Conservation (phyloP, 1,140 invertebrate species). For the Drosophila paulistorum region DNA sequence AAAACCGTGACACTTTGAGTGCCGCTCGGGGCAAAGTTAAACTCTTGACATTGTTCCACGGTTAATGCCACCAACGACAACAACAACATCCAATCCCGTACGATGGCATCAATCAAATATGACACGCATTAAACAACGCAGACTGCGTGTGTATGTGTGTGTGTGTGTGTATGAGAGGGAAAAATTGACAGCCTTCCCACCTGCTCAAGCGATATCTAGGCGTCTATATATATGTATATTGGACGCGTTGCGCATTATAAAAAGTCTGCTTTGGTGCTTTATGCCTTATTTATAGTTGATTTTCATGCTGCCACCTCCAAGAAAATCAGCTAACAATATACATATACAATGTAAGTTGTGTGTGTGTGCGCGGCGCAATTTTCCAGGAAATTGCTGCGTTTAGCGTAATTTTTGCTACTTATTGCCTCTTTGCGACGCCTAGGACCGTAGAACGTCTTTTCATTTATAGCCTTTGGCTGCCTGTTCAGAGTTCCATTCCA, state of each 20-base stretch:
- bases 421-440: conserved; percentile 65
- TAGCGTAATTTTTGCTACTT: conserved; percentile 81
- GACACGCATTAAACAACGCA: conserved; percentile 78
- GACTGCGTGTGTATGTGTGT: conserved; percentile 28
- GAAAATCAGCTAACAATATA: conserved; percentile 34
- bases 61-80: conserved; percentile 7
- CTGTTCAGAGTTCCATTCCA: conserved; percentile 33
- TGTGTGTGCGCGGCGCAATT: conserved; percentile 60
- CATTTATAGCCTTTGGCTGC: conserved; percentile 56
- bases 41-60: conserved; percentile 75
- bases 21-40: conserved; percentile 69
- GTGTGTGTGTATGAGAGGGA: neutral
- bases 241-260: conserved; percentile 57
- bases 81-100: conserved; percentile 5
- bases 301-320: conserved; percentile 18
- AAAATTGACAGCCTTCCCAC: conserved; percentile 52
- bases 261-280: conserved; percentile 39
- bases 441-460: conserved; percentile 28
- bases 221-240: conserved; percentile 21
- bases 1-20: conserved; percentile 57
- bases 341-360: conserved; percentile 23
- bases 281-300: conserved; percentile 63
- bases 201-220: conserved; percentile 1
- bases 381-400: conserved; percentile 77
- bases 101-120: conserved; percentile 78